phyloP scores from a whole-genome alignment of 2,797 vertebrate genomes.

The Acipenser oxyrinchus region DNA sequence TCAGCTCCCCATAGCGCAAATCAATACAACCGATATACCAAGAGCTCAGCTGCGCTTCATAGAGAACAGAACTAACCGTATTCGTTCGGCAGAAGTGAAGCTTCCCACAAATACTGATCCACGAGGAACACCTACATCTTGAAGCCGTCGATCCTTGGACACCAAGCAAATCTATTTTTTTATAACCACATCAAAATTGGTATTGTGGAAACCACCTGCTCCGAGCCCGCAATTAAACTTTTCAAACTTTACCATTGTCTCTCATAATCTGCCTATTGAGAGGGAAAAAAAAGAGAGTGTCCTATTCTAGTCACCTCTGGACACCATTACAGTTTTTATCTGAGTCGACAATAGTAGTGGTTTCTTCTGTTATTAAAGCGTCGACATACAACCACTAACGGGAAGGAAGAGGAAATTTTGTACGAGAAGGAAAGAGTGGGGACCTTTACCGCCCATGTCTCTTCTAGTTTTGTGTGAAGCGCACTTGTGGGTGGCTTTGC shows the following conservation, averaged over 20 bases:
- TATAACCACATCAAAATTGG: constrained; percentile 10
- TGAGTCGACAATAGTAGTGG: constrained; percentile 62
- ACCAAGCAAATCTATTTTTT: neutral
- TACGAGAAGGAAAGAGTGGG: constrained; percentile 83
- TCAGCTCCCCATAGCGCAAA: no score
- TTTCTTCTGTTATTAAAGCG: constrained; percentile 80
- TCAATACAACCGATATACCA: no score
- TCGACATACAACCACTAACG: constrained; percentile 81
- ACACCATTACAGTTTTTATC: constrained; percentile 48
- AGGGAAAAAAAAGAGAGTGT: neutral
- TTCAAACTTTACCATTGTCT: constrained; percentile 7
- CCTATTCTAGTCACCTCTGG: constrained; percentile 22
- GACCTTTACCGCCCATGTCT: constrained; percentile 62
- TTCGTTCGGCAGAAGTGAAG: neutral
- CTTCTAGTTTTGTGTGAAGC: constrained; percentile 33
- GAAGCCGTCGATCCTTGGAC: constrained; percentile 31
- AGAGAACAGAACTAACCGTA: neutral
- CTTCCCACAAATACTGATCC: neutral
- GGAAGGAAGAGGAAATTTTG: constrained; percentile 88
- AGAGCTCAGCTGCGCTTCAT: no score
- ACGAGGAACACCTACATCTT: constrained; percentile 14
- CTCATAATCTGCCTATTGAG: constrained; percentile 5
- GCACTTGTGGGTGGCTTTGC: constrained; percentile 46
- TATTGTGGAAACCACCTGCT: constrained; percentile 50
- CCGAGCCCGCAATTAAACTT: constrained; percentile 27